Conservation (phyloP, 2,797 vertebrate genomes). For the Macropus fuliginosus region DNA sequence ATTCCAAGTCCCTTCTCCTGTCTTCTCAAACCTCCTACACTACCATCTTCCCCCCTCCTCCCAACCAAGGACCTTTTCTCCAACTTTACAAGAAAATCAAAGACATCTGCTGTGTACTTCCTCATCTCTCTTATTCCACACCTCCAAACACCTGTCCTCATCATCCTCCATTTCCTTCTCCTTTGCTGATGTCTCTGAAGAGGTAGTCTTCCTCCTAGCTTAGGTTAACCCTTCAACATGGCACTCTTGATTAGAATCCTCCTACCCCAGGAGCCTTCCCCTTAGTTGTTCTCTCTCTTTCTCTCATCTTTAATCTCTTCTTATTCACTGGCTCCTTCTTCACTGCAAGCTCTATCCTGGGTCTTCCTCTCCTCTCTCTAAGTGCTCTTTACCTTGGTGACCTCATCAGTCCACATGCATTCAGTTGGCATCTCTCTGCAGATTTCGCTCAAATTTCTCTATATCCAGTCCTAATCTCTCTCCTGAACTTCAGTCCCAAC, state of each 20-base stretch:
- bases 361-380: not conserved
- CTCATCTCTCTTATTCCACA: not conserved
- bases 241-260: not conserved
- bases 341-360: not conserved
- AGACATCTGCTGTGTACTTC: not conserved
- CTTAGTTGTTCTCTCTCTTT: not conserved
- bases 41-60: not conserved
- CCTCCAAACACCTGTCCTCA: not conserved
- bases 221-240: not conserved
- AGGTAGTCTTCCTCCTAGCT: not conserved
- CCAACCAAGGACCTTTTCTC: not conserved
- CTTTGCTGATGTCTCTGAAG: not conserved
- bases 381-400: not conserved
- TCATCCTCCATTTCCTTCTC: not conserved
- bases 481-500: not conserved
- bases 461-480: not conserved
- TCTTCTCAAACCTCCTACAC: not conserved
- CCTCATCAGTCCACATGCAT: not conserved
- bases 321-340: not conserved
- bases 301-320: not conserved
- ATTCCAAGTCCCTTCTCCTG: not conserved
- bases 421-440: not conserved
- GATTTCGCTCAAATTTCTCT: not conserved
- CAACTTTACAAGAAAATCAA: not conserved
- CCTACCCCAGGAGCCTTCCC: not conserved